Conservation (phyloP, 2,113 vertebrate species). For the Sprattus sprattus region DNA sequence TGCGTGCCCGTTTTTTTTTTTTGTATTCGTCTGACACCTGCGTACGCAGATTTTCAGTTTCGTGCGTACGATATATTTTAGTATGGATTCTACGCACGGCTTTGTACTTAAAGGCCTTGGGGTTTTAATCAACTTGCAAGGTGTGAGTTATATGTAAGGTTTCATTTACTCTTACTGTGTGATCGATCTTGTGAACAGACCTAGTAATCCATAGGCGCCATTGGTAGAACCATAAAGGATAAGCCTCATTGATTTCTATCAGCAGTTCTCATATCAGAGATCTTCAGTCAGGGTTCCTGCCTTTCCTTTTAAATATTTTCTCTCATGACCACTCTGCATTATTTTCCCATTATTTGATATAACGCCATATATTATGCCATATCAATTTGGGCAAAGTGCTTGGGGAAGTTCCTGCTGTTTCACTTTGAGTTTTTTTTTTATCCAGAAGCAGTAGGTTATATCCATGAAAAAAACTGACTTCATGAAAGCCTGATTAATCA, state of each 20-base stretch:
- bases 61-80: no score
- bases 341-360: not conserved
- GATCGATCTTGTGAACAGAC: conserved; percentile 20
- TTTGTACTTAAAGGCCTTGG: no score
- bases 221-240: conserved; percentile 51
- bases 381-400: not conserved
- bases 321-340: not conserved
- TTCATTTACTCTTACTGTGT: not conserved
- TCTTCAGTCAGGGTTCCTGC: not conserved
- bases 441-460: not conserved
- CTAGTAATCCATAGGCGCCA: conserved; percentile 31
- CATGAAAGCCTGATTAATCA: not conserved
- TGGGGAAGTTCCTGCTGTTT: not conserved
- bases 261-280: not conserved
- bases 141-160: not conserved
- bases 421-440: not conserved
- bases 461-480: not conserved
- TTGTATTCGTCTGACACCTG: no score
- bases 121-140: conserved; percentile 27
- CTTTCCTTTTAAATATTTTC: not conserved
- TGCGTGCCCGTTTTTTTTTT: no score
- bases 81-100: no score
- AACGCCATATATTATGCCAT: not conserved
- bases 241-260: conserved; percentile 1
- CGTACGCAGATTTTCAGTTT: no score